Conservation (phyloP, 1,140 invertebrate genomes). For the Dinoponera quadriceps region DNA sequence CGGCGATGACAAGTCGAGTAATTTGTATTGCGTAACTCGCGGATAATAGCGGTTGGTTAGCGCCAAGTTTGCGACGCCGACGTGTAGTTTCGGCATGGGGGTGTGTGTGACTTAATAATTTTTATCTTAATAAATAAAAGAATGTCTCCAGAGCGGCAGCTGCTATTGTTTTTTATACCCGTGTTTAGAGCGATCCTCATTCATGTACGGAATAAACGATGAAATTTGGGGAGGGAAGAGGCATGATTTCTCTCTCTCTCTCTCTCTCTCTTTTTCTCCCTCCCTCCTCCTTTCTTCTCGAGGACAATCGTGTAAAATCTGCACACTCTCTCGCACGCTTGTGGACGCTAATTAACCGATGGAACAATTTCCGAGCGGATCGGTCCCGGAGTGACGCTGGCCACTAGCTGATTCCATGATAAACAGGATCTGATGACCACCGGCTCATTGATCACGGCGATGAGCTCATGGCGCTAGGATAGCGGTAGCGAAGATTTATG, state of each 20-base stretch:
- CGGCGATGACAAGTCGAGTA: constrained; percentile 41
- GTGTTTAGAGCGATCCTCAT: not conserved
- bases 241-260: too few relatives aligned
- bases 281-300: too few relatives aligned
- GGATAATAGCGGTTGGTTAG: constrained; percentile 17
- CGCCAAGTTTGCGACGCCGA: not conserved
- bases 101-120: not conserved
- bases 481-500: constrained; percentile 65
- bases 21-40: constrained; percentile 44
- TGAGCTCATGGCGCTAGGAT: constrained; percentile 23
- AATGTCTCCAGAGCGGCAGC: not conserved
- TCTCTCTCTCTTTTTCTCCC: too few relatives aligned
- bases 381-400: constrained; percentile 22
- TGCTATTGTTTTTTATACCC: not conserved
- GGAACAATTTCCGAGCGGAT: constrained; percentile 28
- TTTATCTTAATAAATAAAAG: not conserved
- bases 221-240: too few relatives aligned
- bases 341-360: constrained; percentile 40
- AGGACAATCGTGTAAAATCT: constrained; percentile 47
- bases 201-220: not conserved
- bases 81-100: not conserved
- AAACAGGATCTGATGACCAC: constrained; percentile 44
- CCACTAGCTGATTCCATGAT: constrained; percentile 20
- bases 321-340: not conserved
- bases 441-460: constrained; percentile 58